A percentile compares a stretch with the other conserved stretches of the same genome.
These are phyloP conservation scores for Trachelipus rathkii DNA, from an alignment of 1,140 invertebrate genomes.

Conservation along the genomic window DNA sequence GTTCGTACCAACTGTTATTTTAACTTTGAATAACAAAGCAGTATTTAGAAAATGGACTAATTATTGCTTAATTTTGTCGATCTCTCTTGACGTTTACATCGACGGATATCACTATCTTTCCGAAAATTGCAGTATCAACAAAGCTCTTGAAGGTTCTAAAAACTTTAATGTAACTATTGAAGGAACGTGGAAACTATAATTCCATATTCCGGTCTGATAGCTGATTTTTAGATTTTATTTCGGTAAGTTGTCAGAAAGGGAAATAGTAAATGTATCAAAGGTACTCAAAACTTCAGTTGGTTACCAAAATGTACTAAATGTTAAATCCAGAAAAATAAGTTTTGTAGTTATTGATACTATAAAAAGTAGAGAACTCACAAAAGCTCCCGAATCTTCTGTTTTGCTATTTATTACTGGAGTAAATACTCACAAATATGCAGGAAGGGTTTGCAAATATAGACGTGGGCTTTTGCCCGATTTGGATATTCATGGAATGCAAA, in stretches of 20 bases:
- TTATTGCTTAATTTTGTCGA: not conserved
- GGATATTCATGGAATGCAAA: not conserved
- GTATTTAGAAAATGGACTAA: not conserved
- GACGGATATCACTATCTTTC: not conserved
- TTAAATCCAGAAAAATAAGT: not conserved
- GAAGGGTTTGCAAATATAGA: not conserved
- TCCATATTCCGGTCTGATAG: not conserved
- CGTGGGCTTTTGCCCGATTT: not conserved
- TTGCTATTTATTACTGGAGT: not conserved
- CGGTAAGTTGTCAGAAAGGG: not conserved
- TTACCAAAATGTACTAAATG: not conserved
- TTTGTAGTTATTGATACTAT: not conserved
- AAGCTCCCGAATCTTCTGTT: not conserved
- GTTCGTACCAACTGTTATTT: not conserved
- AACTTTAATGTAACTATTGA: not conserved
- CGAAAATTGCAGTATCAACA: not conserved
- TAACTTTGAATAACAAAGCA: not conserved
- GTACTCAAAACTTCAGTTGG: not conserved
- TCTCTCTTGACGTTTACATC: not conserved
- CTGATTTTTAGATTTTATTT: not conserved
- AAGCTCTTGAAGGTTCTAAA: not conserved
- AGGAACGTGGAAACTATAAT: not conserved
- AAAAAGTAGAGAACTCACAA: not conserved
- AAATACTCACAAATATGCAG: not conserved
- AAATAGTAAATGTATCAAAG: not conserved